Base-by-base conservation (phyloP, 2,113 vertebrate genomes). In the Austrofundulus limnaeus region DNA sequence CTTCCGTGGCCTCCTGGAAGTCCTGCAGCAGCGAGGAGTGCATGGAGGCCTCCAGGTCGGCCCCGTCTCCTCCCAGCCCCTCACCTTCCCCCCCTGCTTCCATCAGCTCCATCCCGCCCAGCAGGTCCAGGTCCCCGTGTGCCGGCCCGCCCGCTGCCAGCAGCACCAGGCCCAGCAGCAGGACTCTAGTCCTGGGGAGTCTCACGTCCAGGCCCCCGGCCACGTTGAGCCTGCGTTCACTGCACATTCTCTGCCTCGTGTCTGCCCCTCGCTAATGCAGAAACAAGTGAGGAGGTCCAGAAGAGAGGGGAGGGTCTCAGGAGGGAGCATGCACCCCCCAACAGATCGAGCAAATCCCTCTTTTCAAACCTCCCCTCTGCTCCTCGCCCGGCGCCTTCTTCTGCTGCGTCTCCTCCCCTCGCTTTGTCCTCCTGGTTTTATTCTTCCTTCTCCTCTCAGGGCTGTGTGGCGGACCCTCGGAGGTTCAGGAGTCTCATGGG, bases 1-100 rank as follows among this genome's bases (percentile, higher is more conserved):
- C 51, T 0, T 61, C 61, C 5, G 70, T 54, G 42, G 28, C 79
- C 71, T 94, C 94, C 5, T 87, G 93, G 24, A 95, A 86, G 28
- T 94, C 92, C 0, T 78, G 85, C 0, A 97, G 92, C 61, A 95
- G 80, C 0, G 84, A 77, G 0, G 95, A 95, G 78, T 92, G 92
- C 96, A 98, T 97, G 76, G 96, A 98, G 4, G 96, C 95, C 84
- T 98, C 96, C 11, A 97, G 89, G 80, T 94, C 92, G 61, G 86
- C 78, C 11, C 87, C 75, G 34, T 53, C 55, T n/a, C 55, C 16
- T 0, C 61, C 81, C 4, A 11, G 25, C 1, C 24, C 14, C 80
- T 93, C 93, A 42, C 85, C 88, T 3, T 91, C 80, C 2, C 57
- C 72, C 0, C 50, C 81, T 0, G 38, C 62, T 1, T 75, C 82